These are phyloP conservation scores for Chelonus insularis DNA, from an alignment of 1,140 invertebrate species.

Conservation along the genomic window DNA sequence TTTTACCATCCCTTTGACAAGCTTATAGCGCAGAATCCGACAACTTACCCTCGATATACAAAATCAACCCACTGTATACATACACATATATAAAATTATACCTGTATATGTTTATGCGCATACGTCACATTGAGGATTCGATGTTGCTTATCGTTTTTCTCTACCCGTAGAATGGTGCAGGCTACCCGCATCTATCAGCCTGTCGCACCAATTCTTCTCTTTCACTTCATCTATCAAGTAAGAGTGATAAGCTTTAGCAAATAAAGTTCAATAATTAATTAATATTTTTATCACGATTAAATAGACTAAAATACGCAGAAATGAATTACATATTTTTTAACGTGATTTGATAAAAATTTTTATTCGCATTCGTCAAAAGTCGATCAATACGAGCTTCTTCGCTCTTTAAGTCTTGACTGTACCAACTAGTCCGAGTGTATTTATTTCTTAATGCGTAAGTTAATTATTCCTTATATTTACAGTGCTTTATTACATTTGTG, in stretches of 20 bases:
- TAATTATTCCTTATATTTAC: too few species aligned
- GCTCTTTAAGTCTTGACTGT: background rate
- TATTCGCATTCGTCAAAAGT: constrained; percentile 20
- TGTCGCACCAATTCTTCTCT: constrained; percentile 22
- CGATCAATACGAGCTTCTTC: constrained; percentile 27
- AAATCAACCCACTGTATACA: background rate
- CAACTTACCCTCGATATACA: background rate
- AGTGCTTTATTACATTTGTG: too few species aligned
- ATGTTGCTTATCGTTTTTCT: constrained; percentile 20
- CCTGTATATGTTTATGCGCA: too few species aligned
- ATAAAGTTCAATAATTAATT: background rate
- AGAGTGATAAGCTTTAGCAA: constrained; percentile 4
- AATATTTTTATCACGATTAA: background rate
- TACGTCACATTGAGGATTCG: background rate
- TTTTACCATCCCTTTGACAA: background rate
- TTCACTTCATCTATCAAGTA: constrained; percentile 24
- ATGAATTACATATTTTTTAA: too few species aligned
- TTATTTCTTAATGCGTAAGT: constrained; percentile 21
- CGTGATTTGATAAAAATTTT: too few species aligned
- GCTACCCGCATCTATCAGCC: constrained; percentile 17
- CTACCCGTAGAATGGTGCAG: constrained; percentile 29
- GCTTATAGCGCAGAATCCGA: background rate
- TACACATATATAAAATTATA: background rate
- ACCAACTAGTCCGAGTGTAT: constrained; percentile 9
- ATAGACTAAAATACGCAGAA: background rate